Base-by-base conservation (phyloP, 2,888 invertebrate species). In the Zygogramma bicolorata region DNA sequence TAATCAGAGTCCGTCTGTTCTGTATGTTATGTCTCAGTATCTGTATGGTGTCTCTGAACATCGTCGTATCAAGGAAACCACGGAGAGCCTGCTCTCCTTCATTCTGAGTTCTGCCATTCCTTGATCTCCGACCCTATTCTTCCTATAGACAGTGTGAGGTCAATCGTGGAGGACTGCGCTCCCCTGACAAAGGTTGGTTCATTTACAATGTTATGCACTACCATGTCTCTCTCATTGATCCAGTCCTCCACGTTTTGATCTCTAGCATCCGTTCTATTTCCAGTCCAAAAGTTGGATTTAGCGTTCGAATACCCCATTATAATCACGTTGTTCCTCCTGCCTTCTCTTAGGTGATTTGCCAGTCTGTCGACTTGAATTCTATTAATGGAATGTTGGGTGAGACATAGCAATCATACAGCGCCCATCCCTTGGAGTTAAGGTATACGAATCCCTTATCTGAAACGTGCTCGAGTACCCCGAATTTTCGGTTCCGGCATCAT, bases 291-390 rank as follows among this genome's bases (percentile, higher is more conserved):
- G 29, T 29, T 18, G 13, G 31, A 20, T 10, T 63, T 70, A 0
- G 63, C 58, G 40, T 70, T 70, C 0, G 65, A 40, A 20, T 70
- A 63, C 6, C 68, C 60, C 7, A 31, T n/a, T 15, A 68, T 10
- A 1, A 68, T 13, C 65, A 29, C 49, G 1, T 7, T n/a, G 2
- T 63, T 18, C 20, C 18, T 20, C 13, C 31, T 6, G 25, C 31
- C 29, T 10, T 22, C 49, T 3, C 49, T n/a, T 25, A 46, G 6
- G 7, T 25, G 31, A 13, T 29, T 15, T 31, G 20, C 57, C n/a
- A 42, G 25, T 6, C 13, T 18, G 13, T 65, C 31, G 3, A n/a
- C n/a, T n/a, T n/a, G n/a, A n/a, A n/a, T n/a, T n/a, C n/a, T n/a
- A n/a, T n/a, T 34, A 31, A n/a, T 2, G 13, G n/a, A 1, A 38